Evolutionary conservation across 2,113 vertebrate genomes (phyloP).

Genomic region (Xiphias gladius): DNA sequence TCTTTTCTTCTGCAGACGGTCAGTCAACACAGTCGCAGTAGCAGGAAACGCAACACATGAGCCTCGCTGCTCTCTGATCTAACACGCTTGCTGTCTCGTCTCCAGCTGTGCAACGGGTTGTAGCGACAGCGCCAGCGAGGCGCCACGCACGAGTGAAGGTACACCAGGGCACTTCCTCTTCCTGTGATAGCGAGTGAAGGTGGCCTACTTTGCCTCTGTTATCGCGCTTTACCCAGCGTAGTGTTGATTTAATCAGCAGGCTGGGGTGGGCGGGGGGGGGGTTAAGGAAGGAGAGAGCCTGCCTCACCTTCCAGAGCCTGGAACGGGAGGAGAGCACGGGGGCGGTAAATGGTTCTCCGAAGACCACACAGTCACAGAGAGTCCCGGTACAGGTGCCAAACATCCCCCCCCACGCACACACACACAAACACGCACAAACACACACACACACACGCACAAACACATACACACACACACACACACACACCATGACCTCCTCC

Average conservation of each 20-base stretch:
- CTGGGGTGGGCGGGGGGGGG: background rate
- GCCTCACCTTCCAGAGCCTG: conserved; percentile 60
- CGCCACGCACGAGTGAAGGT: conserved; percentile 68
- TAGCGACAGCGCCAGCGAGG: conserved; percentile 49
- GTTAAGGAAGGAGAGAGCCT: conserved; percentile 11
- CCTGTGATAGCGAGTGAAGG: conserved; percentile 75
- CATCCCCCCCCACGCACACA: conserved; percentile 17
- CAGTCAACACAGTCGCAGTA: conserved; percentile 41
- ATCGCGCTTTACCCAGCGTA: conserved; percentile 54
- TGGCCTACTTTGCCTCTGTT: conserved; percentile 80
- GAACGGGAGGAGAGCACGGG: conserved; percentile 53
- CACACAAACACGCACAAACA: too few species aligned
- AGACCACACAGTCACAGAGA: conserved; percentile 64
- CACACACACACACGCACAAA: conserved; percentile 3
- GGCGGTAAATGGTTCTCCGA: conserved; percentile 64
- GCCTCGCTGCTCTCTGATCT: conserved; percentile 59
- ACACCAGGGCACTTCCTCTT: conserved; percentile 75
- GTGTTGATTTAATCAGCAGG: conserved; percentile 80
- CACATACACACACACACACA: conserved; percentile 9
- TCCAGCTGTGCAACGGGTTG: conserved; percentile 71
- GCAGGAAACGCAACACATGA: conserved; percentile 59
- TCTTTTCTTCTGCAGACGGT: conserved; percentile 57
- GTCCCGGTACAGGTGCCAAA: conserved; percentile 60
- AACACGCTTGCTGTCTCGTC: conserved; percentile 43
- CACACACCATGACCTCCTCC: conserved; percentile 41